Evolutionary conservation across 2,888 invertebrate species (phyloP).

Genomic region (Adela reaumurella): DNA sequence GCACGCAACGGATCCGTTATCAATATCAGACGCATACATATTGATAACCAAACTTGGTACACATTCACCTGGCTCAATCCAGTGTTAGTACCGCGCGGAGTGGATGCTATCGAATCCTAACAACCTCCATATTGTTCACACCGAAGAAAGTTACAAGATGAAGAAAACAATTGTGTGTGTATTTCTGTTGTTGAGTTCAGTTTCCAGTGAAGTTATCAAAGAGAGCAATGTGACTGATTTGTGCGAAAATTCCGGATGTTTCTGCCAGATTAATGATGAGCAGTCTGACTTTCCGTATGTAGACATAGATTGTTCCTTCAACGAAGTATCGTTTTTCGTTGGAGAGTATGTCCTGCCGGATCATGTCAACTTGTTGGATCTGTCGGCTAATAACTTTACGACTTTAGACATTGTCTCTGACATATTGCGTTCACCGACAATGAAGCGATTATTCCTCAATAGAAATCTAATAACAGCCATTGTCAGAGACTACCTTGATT

Average conservation of each 20-base stretch:
- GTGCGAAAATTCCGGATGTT: background rate
- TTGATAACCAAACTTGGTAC: slow-evolving; percentile 1
- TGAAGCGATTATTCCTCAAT: slow-evolving; percentile 26
- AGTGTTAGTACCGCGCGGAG: too few relatives aligned
- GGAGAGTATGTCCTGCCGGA: slow-evolving; percentile 23
- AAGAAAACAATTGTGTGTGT: background rate
- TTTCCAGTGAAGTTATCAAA: too few relatives aligned
- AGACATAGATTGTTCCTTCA: slow-evolving; percentile 29
- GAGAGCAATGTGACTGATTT: background rate
- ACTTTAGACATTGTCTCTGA: slow-evolving; percentile 16
- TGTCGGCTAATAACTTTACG: slow-evolving; percentile 32
- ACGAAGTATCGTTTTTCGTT: slow-evolving; percentile 15
- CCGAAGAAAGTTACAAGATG: background rate
- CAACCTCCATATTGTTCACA: too few relatives aligned
- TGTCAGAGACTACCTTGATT: slow-evolving; percentile 20
- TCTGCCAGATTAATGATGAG: background rate
- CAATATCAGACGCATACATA: background rate
- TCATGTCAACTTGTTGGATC: slow-evolving; percentile 25
- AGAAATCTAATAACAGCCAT: slow-evolving; percentile 29
- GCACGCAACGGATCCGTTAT: background rate
- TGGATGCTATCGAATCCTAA: too few relatives aligned
- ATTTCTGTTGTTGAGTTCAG: background rate
- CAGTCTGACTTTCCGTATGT: slow-evolving; percentile 21
- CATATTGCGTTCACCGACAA: slow-evolving; percentile 23
- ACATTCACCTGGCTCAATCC: too few relatives aligned